Evolutionary conservation across 37 sponge, comb jelly and placozoan species (phyloP).

Genomic region (Oscarella lobularis): DNA sequence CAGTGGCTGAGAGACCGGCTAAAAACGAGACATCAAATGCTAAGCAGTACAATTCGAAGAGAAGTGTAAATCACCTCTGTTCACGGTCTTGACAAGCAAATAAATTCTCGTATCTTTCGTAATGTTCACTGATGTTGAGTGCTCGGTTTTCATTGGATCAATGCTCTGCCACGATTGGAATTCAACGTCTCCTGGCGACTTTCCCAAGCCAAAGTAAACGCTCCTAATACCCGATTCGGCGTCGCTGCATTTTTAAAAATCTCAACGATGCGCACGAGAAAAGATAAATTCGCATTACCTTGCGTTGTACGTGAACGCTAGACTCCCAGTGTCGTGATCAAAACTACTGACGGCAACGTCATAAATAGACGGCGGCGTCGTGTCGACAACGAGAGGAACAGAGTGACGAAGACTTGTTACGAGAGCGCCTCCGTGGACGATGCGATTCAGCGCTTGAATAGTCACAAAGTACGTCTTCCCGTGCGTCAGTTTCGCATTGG

Average conservation of each 20-base stretch:
- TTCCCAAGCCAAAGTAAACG: slow-evolving; percentile 46
- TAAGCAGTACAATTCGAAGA: too few species aligned
- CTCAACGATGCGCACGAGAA: background rate
- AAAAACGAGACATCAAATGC: background rate
- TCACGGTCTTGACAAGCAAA: slow-evolving; percentile 42
- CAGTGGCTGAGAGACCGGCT: slow-evolving; percentile 44
- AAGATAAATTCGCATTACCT: slow-evolving; percentile 21
- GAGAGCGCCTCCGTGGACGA: slow-evolving; percentile 62
- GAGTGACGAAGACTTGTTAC: slow-evolving; percentile 62
- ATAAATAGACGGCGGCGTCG: slow-evolving; percentile 37
- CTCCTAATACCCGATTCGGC: slow-evolving; percentile 27
- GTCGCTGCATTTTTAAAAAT: slow-evolving; percentile 31
- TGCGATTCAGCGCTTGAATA: slow-evolving; percentile 48
- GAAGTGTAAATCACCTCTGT: slow-evolving; percentile 47
- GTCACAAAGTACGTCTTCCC: slow-evolving; percentile 48
- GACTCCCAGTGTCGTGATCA: slow-evolving; percentile 14
- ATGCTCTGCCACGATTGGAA: slow-evolving; percentile 50
- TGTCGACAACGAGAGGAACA: slow-evolving; percentile 63
- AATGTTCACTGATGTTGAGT: too few species aligned
- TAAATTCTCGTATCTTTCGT: too few species aligned
- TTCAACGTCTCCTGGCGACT: slow-evolving; percentile 18
- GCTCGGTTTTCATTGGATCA: too few species aligned
- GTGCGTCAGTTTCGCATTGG: background rate
- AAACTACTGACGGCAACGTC: slow-evolving; percentile 13
- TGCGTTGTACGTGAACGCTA: slow-evolving; percentile 26